These are phyloP conservation scores for Apodemus agrarius DNA, from an alignment of 2,797 vertebrate species.

Conservation along the genomic window DNA sequence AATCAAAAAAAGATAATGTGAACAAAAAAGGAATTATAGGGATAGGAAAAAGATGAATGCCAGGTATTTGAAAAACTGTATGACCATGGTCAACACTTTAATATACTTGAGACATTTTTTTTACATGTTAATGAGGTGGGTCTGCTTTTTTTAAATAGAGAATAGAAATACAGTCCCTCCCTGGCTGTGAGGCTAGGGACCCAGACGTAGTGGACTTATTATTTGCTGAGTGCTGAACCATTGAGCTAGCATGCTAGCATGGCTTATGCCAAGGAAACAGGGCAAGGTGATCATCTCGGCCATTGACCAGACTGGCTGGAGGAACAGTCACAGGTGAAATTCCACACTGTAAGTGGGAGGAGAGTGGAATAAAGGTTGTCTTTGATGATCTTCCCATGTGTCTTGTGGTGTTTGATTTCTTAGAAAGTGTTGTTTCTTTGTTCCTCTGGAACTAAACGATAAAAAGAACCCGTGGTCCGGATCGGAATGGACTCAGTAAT, in stretches of 20 bases:
- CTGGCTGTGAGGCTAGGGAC: background rate
- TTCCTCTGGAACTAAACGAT: background rate
- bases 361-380: constrained; percentile 73
- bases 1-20: constrained; percentile 76
- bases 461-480: background rate
- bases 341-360: constrained; percentile 17
- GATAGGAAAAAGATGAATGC: constrained; percentile 12
- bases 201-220: accelerated
- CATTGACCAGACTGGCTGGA: background rate
- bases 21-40: constrained; percentile 63
- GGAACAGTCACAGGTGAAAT: constrained; percentile 14
- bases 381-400: constrained; percentile 27
- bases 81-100: constrained; percentile 13
- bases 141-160: constrained; percentile 34
- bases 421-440: background rate
- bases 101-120: constrained; percentile 55
- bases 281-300: background rate
- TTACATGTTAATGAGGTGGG: background rate
- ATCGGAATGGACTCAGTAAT: background rate
- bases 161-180: background rate
- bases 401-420: constrained; percentile 55
- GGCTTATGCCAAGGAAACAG: background rate
- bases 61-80: constrained; percentile 9
- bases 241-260: accelerated
- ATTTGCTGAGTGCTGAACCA: background rate